These are phyloP conservation scores for rabbit (Oryctolagus cuniculus) DNA, from an alignment of 2,113 vertebrate species.

Conservation along the genomic window DNA sequence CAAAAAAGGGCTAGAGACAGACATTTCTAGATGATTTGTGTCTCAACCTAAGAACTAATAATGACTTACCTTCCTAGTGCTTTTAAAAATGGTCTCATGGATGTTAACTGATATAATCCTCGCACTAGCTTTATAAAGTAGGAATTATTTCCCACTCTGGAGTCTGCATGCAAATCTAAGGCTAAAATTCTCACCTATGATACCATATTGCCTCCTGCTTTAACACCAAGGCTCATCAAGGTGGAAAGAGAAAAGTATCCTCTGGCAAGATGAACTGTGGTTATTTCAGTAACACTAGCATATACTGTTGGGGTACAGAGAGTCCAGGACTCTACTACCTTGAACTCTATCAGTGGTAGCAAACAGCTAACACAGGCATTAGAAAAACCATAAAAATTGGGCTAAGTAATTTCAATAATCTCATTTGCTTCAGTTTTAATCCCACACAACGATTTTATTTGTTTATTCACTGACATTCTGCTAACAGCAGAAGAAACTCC, in stretches of 20 bases:
- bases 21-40: constrained; percentile 53
- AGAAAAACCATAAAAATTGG: not conserved
- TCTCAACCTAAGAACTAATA: constrained; percentile 46
- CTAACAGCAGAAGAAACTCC: constrained; percentile 68
- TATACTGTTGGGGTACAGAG: not conserved
- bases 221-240: not conserved
- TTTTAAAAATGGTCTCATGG: constrained; percentile 13
- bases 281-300: constrained; percentile 9
- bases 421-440: constrained; percentile 54
- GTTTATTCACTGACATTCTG: constrained; percentile 70
- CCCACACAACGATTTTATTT: constrained; percentile 59
- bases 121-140: not conserved
- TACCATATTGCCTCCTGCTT: not conserved
- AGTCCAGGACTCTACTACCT: not conserved
- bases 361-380: constrained; percentile 14
- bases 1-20: constrained; percentile 23
- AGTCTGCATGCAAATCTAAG: constrained; percentile 23
- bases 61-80: not conserved
- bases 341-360: not conserved
- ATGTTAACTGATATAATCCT: constrained; percentile 47
- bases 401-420: constrained; percentile 58
- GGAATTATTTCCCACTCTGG: constrained; percentile 2
- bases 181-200: not conserved
- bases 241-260: not conserved
- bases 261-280: constrained; percentile 38